These are phyloP conservation scores for Desmophyllum pertusum DNA, from an alignment of 92 coral and sea anemone genomes.

Conservation along the genomic window DNA sequence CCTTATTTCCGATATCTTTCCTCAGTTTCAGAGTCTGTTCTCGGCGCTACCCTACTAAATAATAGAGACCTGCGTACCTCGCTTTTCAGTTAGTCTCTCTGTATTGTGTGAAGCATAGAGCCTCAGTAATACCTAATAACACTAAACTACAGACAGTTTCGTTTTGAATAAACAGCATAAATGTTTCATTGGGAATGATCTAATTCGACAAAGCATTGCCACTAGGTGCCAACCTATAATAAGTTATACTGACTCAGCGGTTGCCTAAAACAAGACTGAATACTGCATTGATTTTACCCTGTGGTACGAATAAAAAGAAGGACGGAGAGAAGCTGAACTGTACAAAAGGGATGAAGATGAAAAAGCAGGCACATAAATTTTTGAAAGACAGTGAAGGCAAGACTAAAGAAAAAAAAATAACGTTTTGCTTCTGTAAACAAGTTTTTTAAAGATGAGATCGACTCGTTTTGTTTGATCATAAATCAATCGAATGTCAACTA, in stretches of 20 bases:
- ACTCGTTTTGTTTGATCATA: neutral
- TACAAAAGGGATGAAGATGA: neutral
- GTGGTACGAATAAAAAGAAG: neutral
- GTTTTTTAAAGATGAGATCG: too few species aligned
- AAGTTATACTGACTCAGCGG: too few species aligned
- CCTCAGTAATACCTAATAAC: neutral
- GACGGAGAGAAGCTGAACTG: neutral
- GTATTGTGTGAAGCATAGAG: neutral
- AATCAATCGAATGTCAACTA: neutral
- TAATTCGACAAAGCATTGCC: neutral
- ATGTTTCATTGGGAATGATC: neutral
- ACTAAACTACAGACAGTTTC: neutral
- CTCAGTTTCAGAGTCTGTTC: neutral
- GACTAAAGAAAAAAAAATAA: neutral
- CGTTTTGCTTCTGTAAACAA: neutral
- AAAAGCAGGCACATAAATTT: neutral
- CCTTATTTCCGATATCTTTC: neutral
- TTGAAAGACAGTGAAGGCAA: neutral
- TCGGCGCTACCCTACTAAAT: neutral
- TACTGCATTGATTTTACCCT: too few species aligned
- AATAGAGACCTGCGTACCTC: neutral
- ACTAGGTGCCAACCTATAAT: neutral
- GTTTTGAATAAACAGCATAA: neutral
- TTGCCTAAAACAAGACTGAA: too few species aligned
- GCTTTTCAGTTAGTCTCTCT: neutral